Evolutionary conservation across 2,797 vertebrate genomes (phyloP).

Genomic region (Chrysocyon brachyurus): DNA sequence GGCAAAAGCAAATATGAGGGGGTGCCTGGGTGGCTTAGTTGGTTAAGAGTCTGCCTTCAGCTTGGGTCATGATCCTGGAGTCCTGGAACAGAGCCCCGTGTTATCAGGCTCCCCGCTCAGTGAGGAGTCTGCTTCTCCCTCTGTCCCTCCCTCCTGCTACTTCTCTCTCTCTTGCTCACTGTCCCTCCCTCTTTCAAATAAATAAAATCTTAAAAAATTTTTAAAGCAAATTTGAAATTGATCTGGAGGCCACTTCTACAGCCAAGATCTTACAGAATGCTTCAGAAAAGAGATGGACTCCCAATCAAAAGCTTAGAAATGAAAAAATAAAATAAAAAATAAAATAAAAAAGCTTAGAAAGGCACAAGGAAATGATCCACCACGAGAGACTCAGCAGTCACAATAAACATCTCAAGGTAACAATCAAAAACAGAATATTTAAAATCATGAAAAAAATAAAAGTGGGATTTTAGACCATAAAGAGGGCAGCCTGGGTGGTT

Average conservation of each 20-base stretch:
- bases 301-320: neutral
- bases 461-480: neutral
- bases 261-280: neutral
- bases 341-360: neutral
- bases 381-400: neutral
- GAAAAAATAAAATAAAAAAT: too few relatives aligned
- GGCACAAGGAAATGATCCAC: conserved; percentile 6
- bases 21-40: too few relatives aligned
- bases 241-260: neutral
- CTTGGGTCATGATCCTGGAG: too few relatives aligned
- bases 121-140: too few relatives aligned
- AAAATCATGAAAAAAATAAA: conserved; percentile 10
- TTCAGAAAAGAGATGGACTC: neutral
- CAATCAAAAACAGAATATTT: conserved; percentile 22
- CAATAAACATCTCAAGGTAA: neutral
- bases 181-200: too few relatives aligned
- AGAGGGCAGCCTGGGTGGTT: neutral
- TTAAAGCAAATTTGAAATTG: neutral
- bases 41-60: too few relatives aligned
- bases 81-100: too few relatives aligned
- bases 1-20: neutral
- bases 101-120: too few relatives aligned
- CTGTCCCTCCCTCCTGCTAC: too few relatives aligned
- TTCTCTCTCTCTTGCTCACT: too few relatives aligned
- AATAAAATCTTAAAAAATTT: neutral